A percentile compares a stretch with the other conserved stretches of the same genome.
These are phyloP conservation scores for Machimus atricapillus DNA, from an alignment of 2,888 invertebrate genomes.

Conservation along the genomic window DNA sequence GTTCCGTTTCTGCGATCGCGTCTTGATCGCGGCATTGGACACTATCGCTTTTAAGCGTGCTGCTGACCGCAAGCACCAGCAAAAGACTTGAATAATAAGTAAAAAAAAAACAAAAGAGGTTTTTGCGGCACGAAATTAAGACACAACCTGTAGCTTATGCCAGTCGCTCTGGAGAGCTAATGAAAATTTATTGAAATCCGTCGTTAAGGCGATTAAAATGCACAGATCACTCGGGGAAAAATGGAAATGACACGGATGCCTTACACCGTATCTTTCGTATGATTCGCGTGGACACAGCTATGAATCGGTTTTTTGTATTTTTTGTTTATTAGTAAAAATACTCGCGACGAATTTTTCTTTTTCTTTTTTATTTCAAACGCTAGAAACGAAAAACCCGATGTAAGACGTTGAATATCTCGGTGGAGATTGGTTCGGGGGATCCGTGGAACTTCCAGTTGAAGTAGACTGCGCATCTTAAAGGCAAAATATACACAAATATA, in stretches of 20 bases:
- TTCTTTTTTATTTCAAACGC: background rate
- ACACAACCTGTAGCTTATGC: background rate
- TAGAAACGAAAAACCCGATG: background rate
- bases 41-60: background rate
- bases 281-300: background rate
- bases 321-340: background rate
- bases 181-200: slow-evolving; percentile 5
- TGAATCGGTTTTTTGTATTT: background rate
- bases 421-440: background rate
- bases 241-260: background rate
- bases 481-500: background rate
- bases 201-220: background rate
- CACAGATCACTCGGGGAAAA: slow-evolving; percentile 19
- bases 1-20: slow-evolving; percentile 7
- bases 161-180: background rate
- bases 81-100: background rate
- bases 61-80: background rate
- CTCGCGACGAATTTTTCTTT: background rate
- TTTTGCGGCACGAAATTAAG: slow-evolving; percentile 3
- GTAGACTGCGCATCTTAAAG: background rate
- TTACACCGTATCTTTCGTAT: background rate
- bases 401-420: background rate
- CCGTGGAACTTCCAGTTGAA: background rate
- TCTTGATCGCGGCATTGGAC: background rate
- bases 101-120: background rate